Percentiles rank a stretch among this genome's conserved stretches.
Conservation (phyloP, 1,140 invertebrate genomes). For the Cyrtorhinus lividipennis region DNA sequence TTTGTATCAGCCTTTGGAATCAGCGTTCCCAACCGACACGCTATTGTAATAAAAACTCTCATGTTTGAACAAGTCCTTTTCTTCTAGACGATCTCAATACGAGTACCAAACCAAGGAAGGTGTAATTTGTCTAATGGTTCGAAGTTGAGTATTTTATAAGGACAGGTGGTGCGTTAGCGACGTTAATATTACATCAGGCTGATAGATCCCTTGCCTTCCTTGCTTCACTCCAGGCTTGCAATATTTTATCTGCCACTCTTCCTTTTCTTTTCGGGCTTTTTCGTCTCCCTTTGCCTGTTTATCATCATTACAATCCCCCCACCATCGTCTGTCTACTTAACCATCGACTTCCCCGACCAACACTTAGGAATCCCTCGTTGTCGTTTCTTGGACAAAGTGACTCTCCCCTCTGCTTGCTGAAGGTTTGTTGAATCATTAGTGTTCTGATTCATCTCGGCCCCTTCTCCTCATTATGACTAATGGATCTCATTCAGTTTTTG, state of each 20-base stretch:
- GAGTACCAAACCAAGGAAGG: not conserved
- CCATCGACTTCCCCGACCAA: not conserved
- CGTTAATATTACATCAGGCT: constrained; percentile 5
- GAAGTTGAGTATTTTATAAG: constrained; percentile 9
- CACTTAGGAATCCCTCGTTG: not conserved
- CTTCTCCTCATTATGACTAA: not conserved
- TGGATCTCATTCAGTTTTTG: not conserved
- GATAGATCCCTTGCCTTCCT: not conserved
- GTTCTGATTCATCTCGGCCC: not conserved
- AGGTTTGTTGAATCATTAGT: not conserved
- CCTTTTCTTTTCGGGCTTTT: too few relatives aligned
- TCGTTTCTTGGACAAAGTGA: not conserved
- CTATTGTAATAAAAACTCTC: too few relatives aligned
- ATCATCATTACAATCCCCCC: not conserved
- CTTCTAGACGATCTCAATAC: too few relatives aligned
- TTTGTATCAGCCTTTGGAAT: too few relatives aligned
- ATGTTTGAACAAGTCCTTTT: too few relatives aligned
- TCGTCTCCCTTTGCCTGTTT: not conserved
- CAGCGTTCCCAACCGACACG: too few relatives aligned
- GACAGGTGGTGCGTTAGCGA: constrained; percentile 1
- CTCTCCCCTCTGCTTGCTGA: not conserved
- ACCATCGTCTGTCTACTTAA: not conserved
- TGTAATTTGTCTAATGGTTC: constrained; percentile 6
- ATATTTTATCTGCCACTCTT: not conserved
- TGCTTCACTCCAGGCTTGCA: not conserved